Base-by-base conservation (phyloP, 37 sponge, comb jelly and placozoan species). In the Bolinopsis microptera region DNA sequence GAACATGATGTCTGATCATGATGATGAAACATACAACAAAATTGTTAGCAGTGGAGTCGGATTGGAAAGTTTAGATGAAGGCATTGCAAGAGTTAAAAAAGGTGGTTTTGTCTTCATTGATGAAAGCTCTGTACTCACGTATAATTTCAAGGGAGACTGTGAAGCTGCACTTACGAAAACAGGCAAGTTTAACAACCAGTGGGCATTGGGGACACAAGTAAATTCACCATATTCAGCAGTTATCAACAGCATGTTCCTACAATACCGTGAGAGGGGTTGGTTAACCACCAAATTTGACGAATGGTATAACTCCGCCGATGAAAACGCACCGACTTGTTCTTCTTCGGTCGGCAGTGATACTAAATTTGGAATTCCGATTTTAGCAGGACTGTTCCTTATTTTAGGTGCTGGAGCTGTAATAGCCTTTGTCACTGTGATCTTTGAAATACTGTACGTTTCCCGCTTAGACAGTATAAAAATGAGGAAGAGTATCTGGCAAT, bases 31-130 rank as follows among this genome's bases (percentile, higher is more conserved):
- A 9, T 34, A 34, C 8, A 9, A 8, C 1, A 9, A 2, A 3
- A 34, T 80, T 27, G 82, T 34, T 5, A 31, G 2, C 22, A 9
- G 38, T 23, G 82, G 36, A 8, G 38, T 8, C 32, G 32, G 2
- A 22, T 22, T 80, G 9, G 23, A 3, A 36, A 21, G 23, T 80
- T 3, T 80, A 8, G 37, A 80, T 13, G 38, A 80, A 13, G 82
- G 82, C 1, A 80, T 80, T 3, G 37, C 3, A 9, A 80, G 36
- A 35, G 82, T 80, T 3, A 28, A 80, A 35, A 36, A 80, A 5
- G 82, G 37, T 8, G 32, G 5, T 34, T 80, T 80, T 34, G 82
- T 80, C 23, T 80, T 80, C 23, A 80, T 80, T 1, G 82, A 34
- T 80, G 82, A 33, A 0, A 80, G 82, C 30, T 5, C 5, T 35